These are phyloP conservation scores for Tipula unca DNA, from an alignment of 2,888 invertebrate species.

Conservation along the genomic window DNA sequence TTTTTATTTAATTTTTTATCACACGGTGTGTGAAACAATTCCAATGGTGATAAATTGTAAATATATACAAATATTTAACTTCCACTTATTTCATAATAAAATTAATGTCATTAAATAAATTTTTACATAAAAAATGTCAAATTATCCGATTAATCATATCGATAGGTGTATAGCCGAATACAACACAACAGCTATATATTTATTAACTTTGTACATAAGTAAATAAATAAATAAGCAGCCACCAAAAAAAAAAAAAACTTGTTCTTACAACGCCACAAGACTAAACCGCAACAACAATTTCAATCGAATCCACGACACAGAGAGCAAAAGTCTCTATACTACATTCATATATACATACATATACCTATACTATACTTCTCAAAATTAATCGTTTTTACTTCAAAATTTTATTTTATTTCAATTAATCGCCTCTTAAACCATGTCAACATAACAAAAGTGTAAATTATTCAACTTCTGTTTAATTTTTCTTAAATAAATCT, in stretches of 20 bases:
- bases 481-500: background rate
- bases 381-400: background rate
- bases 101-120: background rate
- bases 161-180: background rate
- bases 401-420: conserved; percentile 8
- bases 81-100: conserved; percentile 14
- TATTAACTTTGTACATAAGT: background rate
- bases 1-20: background rate
- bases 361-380: too few species aligned
- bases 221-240: background rate
- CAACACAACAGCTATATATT: background rate
- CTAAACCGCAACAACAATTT: background rate
- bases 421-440: conserved; percentile 14
- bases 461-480: conserved; percentile 14
- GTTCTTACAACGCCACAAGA: background rate
- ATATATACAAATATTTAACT: background rate
- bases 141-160: background rate
- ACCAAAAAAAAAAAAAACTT: background rate
- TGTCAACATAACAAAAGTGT: conserved; percentile 14
- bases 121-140: conserved; percentile 8
- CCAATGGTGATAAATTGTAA: background rate
- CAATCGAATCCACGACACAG: background rate
- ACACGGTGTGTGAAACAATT: background rate
- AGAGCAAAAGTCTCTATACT: background rate
- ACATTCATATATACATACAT: too few species aligned